phyloP scores from a whole-genome alignment of 2,113 vertebrate species.

The Nansenia antarctica region DNA sequence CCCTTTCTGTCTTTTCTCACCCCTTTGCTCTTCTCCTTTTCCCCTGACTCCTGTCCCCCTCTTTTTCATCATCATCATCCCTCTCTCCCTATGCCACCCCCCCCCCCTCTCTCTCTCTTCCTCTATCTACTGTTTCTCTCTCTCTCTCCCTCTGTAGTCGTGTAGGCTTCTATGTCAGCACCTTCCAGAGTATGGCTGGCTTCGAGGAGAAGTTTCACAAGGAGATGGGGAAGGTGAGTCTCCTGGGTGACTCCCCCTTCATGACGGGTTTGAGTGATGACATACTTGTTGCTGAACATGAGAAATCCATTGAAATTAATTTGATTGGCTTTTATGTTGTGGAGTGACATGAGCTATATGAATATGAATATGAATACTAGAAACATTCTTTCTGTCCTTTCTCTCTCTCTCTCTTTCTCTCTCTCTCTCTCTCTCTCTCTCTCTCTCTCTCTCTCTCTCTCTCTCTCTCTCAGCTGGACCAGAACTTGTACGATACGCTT shows the following conservation, averaged over 20 bases:
- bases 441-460: neutral
- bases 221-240: slow-evolving; percentile 93
- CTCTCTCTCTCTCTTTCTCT: neutral
- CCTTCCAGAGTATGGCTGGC: slow-evolving; percentile 96
- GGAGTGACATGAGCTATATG: too few relatives aligned
- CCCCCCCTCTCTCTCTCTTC: slow-evolving; percentile 4
- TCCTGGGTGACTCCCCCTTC: too few relatives aligned
- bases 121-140: too few relatives aligned
- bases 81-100: slow-evolving; percentile 6
- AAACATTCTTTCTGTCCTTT: neutral
- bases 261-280: neutral
- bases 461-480: slow-evolving; percentile 84
- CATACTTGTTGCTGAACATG: neutral
- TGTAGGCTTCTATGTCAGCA: slow-evolving; percentile 98
- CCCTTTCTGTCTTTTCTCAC: neutral
- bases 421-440: neutral
- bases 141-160: slow-evolving; percentile 77
- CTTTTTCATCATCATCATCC: too few relatives aligned
- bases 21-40: too few relatives aligned
- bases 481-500: slow-evolving; percentile 87
- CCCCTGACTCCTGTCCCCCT: too few relatives aligned
- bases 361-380: too few relatives aligned
- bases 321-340: neutral
- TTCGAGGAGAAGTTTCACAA: slow-evolving; percentile 98
- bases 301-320: neutral